phyloP scores from a whole-genome alignment of 2,113 vertebrate species.

The Acanthochromis polyacanthus region DNA sequence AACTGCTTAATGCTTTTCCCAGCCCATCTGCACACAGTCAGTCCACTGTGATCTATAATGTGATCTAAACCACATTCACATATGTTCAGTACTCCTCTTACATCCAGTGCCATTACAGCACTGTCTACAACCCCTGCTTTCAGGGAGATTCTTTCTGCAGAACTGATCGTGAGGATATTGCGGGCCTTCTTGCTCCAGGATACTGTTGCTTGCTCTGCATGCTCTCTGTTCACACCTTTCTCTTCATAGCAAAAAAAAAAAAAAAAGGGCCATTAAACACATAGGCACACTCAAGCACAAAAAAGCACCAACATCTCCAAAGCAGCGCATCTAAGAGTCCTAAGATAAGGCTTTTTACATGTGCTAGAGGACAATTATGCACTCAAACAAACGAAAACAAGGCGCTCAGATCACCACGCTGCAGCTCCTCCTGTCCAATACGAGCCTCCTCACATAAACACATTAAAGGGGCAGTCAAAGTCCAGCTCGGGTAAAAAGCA shows the following conservation, averaged over 20 bases:
- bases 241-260: constrained; percentile 12
- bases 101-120: constrained; percentile 29
- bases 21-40: constrained; percentile 34
- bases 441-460: constrained; percentile 43
- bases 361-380: constrained; percentile 3
- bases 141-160: constrained; percentile 53
- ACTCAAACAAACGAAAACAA: constrained; percentile 10
- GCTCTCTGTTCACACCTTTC: constrained; percentile 22
- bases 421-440: constrained; percentile 26
- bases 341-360: constrained; percentile 29
- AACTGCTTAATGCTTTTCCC: constrained; percentile 53
- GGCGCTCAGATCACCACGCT: constrained; percentile 1
- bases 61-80: constrained; percentile 66
- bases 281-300: not conserved
- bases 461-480: constrained; percentile 31
- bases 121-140: constrained; percentile 22
- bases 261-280: constrained; percentile 15
- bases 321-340: not conserved
- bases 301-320: constrained; percentile 17
- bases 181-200: constrained; percentile 28
- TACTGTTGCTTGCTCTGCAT: constrained; percentile 24
- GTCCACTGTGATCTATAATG: constrained; percentile 38
- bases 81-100: constrained; percentile 56
- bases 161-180: constrained; percentile 39
- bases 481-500: constrained; percentile 45